Base-by-base conservation (phyloP, 2,888 invertebrate genomes). In the Spatulosminthurus flaviceps region DNA sequence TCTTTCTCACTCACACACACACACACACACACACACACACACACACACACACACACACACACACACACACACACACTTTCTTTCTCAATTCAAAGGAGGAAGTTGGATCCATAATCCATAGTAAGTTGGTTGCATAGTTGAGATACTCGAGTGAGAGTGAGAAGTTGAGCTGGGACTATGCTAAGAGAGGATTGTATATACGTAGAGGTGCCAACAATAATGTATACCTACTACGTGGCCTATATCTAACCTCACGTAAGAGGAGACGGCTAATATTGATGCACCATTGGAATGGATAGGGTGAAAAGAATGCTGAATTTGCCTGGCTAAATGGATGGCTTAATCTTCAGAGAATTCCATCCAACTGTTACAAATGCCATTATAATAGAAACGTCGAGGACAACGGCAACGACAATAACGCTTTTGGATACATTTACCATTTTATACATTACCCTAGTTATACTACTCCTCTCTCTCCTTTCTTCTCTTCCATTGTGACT, bases 331-430 rank as follows among this genome's bases (percentile, higher is more conserved):
- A 77, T 60, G 73, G 77, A 74, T 77, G 78, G 73, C 73, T 77
- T 71, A 74, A 74, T 74, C 74, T 74, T 61, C 61, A 34, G 74
- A 74, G 74, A 74, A 74, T 74, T 71, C 61, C 74, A 61, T 74
- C 74, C 74, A 74, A 74, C 74, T 61, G 74, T 74, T 74, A 74
- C 74, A 74, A 61, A 74, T 74, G 51, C 61, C 34, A 61, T 74
- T 61, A 34, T 74, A 74, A 60, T 13, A 29, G 73, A 60, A 73
- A 73, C 21, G 28, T 73, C 42, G 61, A 29, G 61, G 28, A 43
- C 42, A 28, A 61, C 26, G 51, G 61, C 28, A 51, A 61, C 24
- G 73, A 72, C 72, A 72, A 72, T 72, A 72, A 72, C 72, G 72
- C 26, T 41, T 70, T 4, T 69, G 29, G 29, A 51, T 51, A 51